Evolutionary conservation across 37 sponge, comb jelly and placozoan genomes (phyloP), one percentile per base, ranked within the genome.

Genomic region (Spongilla lacustris): DNA sequence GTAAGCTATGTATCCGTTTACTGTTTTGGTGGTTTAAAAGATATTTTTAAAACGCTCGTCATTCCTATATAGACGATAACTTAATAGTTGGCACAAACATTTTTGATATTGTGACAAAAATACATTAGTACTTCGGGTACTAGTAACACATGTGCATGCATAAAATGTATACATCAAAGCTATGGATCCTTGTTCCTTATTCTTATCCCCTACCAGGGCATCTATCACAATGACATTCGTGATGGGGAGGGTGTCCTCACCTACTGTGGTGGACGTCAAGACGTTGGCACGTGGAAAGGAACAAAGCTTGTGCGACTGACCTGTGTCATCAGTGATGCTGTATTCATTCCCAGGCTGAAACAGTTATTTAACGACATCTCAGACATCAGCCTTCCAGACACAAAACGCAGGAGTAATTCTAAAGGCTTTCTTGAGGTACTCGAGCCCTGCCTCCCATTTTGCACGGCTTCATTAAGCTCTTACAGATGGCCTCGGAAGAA

Each of bases 251-350:
- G 96, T 41, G 81, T 79, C n/a, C 23, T 89, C 58, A 89, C 87
- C 22, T 95, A 95, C 69, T 75, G 82, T 36, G 90, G 83, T 12
- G 87, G 85, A 23, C 37, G 83, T 26, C 90, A 92, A 34, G 97
- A 97, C 67, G 86, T 89, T 30, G 97, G 97, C 11, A 79, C 80
- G 0, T 97, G 97, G 97, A 87, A 69, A 28, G 95, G 95, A 33
- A 69, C 86, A 25, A 81, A 84, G n/a, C 72, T 97, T 35, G 84
- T 89, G 31, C 69, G 83, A 78, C 87, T 97, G 66, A 74, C 32
- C 49, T 92, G 88, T 70, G 58, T 79, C 30, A 77, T 96, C 36
- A 67, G 41, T 27, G 93, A 93, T 29, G 89, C 91, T 4, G 1
- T 28, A 73, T 71, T 86, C 29, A 73, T 67, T 25, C 50, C 66